Evolutionary conservation across 2,113 vertebrate genomes (phyloP).

Genomic region (Onychorhynchus coronatus): DNA sequence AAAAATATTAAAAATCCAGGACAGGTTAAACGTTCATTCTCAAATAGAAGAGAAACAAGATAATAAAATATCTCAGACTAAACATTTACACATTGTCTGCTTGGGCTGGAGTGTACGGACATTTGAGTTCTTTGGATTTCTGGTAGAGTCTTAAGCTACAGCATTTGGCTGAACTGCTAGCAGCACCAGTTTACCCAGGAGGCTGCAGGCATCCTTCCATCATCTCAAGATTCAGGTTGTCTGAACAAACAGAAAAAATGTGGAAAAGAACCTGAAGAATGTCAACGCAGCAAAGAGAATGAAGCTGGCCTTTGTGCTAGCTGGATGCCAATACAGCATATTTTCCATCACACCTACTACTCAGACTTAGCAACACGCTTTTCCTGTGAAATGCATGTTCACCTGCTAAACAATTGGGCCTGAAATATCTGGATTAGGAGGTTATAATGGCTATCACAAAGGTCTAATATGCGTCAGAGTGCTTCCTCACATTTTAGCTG

Average conservation of each 20-base stretch:
- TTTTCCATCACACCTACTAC: constrained; percentile 43
- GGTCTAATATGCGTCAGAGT: not conserved
- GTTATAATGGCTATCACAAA: not conserved
- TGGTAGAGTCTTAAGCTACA: constrained; percentile 29
- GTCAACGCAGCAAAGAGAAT: constrained; percentile 1
- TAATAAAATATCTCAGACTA: constrained; percentile 74
- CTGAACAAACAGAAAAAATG: constrained; percentile 68
- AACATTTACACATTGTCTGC: constrained; percentile 72
- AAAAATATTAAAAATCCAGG: not conserved
- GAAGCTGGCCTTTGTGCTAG: not conserved
- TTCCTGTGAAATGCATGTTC: not conserved
- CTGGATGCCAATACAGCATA: not conserved
- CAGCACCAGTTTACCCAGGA: constrained; percentile 35
- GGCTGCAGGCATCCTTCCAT: constrained; percentile 53
- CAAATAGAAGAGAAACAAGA: constrained; percentile 51
- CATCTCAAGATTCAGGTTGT: constrained; percentile 53
- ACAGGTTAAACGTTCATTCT: constrained; percentile 45
- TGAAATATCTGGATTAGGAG: constrained; percentile 7
- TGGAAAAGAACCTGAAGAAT: constrained; percentile 68
- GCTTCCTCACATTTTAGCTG: not conserved
- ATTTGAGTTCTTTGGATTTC: constrained; percentile 54
- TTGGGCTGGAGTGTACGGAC: not conserved
- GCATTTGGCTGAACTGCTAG: constrained; percentile 43
- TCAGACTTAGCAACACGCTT: not conserved
- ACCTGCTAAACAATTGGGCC: not conserved